Conservation (phyloP, 2,797 vertebrate genomes). For the Antrozous pallidus region DNA sequence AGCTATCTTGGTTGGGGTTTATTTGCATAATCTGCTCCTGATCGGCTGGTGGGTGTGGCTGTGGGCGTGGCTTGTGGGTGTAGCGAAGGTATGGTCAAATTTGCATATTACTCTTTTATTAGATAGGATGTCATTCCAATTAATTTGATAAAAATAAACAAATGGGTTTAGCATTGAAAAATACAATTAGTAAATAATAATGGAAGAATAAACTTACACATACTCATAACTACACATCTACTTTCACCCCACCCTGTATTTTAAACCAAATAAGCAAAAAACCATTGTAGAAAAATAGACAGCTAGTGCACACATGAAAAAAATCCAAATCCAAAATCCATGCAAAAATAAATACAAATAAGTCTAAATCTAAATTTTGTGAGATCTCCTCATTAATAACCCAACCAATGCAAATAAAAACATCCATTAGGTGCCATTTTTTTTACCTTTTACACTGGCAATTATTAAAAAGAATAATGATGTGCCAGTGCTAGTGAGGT, state of each 20-base stretch:
- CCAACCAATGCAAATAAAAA: conserved; percentile 37
- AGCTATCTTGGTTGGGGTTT: too few species aligned
- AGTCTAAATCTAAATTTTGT: neutral
- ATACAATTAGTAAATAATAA: neutral
- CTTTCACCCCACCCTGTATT: neutral
- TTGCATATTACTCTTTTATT: too few species aligned
- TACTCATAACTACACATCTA: neutral
- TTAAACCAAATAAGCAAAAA: neutral
- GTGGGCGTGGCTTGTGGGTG: too few species aligned
- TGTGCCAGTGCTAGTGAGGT: neutral
- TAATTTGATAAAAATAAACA: neutral
- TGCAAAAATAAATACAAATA: neutral
- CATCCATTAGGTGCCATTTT: neutral
- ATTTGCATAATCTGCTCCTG: too few species aligned
- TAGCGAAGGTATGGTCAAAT: too few species aligned
- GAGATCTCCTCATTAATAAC: conserved; percentile 23
- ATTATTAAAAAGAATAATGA: neutral
- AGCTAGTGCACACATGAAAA: neutral
- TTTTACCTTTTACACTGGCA: neutral
- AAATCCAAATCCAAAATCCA: neutral
- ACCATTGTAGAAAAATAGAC: conserved; percentile 10
- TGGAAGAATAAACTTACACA: neutral
- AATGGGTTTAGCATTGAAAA: neutral
- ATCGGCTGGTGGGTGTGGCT: too few species aligned
- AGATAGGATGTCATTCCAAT: neutral